A percentile compares a stretch with the other conserved stretches of the same genome.
These are phyloP conservation scores for Alauda arvensis DNA, from an alignment of 2,797 vertebrate species.

Conservation along the genomic window DNA sequence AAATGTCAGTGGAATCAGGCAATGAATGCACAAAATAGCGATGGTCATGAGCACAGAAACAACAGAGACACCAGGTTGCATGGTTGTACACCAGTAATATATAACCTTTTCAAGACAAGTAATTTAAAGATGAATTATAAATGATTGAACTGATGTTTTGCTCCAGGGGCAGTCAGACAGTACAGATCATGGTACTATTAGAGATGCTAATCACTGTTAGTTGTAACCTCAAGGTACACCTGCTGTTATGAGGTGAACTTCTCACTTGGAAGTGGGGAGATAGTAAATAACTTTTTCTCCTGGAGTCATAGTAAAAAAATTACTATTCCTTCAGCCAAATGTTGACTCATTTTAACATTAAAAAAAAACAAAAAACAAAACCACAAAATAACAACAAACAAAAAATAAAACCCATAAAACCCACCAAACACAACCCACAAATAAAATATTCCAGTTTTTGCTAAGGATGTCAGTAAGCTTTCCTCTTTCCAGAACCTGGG, in stretches of 20 bases:
- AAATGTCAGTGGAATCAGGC: not conserved
- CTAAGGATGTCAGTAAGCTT: not conserved
- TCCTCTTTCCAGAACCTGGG: not conserved
- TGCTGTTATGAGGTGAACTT: not conserved
- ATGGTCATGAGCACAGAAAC: not conserved
- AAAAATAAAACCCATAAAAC: not conserved
- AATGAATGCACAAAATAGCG: accelerated
- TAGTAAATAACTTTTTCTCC: not conserved
- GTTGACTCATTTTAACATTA: not conserved
- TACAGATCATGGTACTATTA: not conserved
- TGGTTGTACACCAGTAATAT: not conserved
- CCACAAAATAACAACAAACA: not conserved
- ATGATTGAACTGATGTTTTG: not conserved
- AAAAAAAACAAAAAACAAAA: not conserved
- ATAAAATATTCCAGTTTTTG: not conserved
- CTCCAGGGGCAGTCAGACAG: not conserved
- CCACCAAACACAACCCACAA: not conserved
- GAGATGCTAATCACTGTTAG: not conserved
- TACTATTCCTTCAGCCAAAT: not conserved
- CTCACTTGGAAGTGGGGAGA: not conserved
- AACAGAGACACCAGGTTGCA: not conserved
- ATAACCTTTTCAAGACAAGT: not conserved
- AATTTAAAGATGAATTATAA: not conserved
- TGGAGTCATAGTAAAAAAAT: not conserved
- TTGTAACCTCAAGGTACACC: not conserved